Percentiles rank a stretch among this genome's conserved stretches.
phyloP scores from a whole-genome alignment of 2,113 vertebrate genomes.

The Hepsetus odoe region DNA sequence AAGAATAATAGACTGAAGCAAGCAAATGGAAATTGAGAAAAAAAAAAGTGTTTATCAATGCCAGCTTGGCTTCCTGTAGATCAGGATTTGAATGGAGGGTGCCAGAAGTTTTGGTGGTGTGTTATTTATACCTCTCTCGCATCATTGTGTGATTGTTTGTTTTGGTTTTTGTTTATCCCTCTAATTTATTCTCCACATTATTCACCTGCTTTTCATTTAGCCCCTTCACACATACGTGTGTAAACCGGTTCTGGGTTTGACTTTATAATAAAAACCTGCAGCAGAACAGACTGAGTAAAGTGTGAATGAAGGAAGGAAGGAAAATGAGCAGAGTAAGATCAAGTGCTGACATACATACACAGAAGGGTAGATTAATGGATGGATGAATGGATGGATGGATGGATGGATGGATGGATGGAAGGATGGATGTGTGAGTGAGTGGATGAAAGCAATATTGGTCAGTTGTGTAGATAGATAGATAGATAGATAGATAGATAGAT shows the following conservation, averaged over 20 bases:
- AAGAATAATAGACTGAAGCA: constrained; percentile 30
- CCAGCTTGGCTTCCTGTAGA: background rate
- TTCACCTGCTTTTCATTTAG: too few species aligned
- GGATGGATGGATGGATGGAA: background rate
- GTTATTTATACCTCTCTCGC: background rate
- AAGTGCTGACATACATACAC: background rate
- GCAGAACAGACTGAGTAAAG: too few species aligned
- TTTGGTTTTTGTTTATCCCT: background rate
- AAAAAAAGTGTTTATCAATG: background rate
- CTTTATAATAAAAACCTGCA: background rate
- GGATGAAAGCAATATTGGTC: background rate
- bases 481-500: background rate
- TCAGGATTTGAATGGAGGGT: background rate
- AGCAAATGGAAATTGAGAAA: background rate
- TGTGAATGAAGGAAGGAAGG: too few species aligned
- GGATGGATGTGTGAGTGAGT: background rate
- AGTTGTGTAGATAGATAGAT: background rate
- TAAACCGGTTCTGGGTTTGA: background rate
- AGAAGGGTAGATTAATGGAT: background rate
- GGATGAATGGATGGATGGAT: background rate
- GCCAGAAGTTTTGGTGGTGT: too few species aligned
- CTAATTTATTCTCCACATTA: background rate
- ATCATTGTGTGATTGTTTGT: background rate
- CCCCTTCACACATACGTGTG: background rate
- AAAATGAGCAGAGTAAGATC: too few species aligned